These are phyloP conservation scores for Aphaenogaster floridana DNA, from an alignment of 1,140 invertebrate species.

Conservation along the genomic window DNA sequence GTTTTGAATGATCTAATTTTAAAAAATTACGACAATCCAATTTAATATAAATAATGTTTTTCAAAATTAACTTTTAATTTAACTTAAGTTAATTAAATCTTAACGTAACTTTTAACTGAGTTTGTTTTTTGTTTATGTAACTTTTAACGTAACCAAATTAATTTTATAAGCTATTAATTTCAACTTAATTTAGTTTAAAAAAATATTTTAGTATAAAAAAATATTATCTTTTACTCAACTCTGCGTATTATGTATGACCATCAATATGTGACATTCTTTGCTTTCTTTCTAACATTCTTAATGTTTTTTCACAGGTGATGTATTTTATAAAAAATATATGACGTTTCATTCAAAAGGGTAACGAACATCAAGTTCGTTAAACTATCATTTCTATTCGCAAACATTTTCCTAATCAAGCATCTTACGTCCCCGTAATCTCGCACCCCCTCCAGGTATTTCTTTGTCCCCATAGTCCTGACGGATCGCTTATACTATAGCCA, in stretches of 20 bases:
- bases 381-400: neutral
- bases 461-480: neutral
- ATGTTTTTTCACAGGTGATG: neutral
- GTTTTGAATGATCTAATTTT: no score
- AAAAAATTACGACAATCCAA: no score
- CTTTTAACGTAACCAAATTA: no score
- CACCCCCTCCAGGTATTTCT: slow-evolving; percentile 3
- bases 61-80: no score
- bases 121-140: no score
- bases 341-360: neutral
- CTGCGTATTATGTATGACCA: neutral
- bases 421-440: neutral
- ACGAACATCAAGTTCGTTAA: neutral
- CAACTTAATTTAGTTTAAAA: no score
- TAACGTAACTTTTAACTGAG: no score
- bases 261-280: neutral
- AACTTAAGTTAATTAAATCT: no score
- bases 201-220: no score
- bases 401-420: neutral
- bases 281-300: neutral
- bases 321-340: neutral
- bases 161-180: no score
- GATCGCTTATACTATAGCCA: neutral
- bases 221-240: no score
- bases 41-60: no score